phyloP scores from a whole-genome alignment of 2,797 vertebrate genomes.

The Capromys pilorides region DNA sequence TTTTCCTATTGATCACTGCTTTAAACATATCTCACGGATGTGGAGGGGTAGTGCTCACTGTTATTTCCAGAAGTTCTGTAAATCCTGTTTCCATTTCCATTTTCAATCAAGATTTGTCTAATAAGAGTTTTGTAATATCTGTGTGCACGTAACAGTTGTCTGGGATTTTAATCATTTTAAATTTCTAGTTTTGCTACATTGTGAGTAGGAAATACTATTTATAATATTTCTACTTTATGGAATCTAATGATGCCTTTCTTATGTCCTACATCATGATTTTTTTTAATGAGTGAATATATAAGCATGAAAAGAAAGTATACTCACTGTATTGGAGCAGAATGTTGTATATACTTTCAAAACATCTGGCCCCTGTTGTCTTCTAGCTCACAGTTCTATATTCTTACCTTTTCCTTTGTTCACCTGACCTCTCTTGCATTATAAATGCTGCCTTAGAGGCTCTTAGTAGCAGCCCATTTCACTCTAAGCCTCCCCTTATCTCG shows the following conservation, averaged over 20 bases:
- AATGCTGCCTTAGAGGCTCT: background rate
- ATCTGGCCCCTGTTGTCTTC: background rate
- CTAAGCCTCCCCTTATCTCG: background rate
- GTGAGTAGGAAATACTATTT: background rate
- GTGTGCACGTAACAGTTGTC: background rate
- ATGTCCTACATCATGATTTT: background rate
- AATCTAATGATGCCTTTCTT: background rate
- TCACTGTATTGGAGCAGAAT: background rate
- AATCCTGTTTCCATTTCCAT: background rate
- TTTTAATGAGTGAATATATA: background rate
- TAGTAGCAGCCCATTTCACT: background rate
- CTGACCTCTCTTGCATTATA: background rate
- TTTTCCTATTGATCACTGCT: background rate
- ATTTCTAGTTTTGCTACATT: background rate
- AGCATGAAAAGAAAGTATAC: background rate
- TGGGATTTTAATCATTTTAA: background rate
- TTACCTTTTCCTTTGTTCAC: background rate
- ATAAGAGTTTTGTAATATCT: background rate
- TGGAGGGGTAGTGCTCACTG: background rate
- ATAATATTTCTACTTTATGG: background rate
- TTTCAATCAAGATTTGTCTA: background rate
- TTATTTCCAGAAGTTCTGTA: background rate
- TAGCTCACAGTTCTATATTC: background rate
- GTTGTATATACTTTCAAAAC: background rate
- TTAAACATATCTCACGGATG: background rate